A percentile compares a stretch with the other conserved stretches of the same genome.
Evolutionary conservation across 2,113 vertebrate genomes (phyloP).

Genomic region (Gulo gulo): DNA sequence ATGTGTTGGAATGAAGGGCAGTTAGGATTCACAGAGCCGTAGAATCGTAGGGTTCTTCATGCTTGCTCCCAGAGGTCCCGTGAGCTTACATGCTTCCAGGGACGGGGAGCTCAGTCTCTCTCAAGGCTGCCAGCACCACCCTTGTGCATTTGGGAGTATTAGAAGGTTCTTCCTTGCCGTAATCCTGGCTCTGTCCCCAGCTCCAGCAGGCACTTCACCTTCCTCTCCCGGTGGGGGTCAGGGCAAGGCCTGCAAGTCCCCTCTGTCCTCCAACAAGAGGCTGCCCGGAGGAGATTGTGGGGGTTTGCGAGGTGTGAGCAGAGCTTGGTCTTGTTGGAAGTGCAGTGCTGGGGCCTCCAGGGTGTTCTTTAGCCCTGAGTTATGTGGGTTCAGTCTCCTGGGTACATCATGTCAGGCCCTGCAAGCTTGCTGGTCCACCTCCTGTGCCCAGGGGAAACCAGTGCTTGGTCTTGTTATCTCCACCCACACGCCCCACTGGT

Average conservation of each 20-base stretch:
- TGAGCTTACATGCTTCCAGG: neutral
- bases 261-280: neutral
- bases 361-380: neutral
- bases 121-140: neutral
- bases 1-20: neutral
- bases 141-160: neutral
- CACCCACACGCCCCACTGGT: accelerated
- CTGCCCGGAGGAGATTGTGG: neutral
- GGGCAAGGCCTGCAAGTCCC: neutral
- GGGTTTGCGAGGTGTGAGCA: neutral
- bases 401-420: neutral
- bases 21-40: neutral
- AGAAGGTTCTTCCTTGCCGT: neutral
- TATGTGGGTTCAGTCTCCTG: neutral
- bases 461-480: neutral
- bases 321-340: neutral
- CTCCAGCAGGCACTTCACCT: neutral
- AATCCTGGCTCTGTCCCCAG: neutral
- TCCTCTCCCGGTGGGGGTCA: neutral
- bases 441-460: neutral
- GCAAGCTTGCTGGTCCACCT: neutral
- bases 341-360: neutral
- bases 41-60: neutral
- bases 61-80: neutral
- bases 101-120: neutral